Evolutionary conservation across 2,113 vertebrate genomes (phyloP).

Genomic region (Galemys pyrenaicus): DNA sequence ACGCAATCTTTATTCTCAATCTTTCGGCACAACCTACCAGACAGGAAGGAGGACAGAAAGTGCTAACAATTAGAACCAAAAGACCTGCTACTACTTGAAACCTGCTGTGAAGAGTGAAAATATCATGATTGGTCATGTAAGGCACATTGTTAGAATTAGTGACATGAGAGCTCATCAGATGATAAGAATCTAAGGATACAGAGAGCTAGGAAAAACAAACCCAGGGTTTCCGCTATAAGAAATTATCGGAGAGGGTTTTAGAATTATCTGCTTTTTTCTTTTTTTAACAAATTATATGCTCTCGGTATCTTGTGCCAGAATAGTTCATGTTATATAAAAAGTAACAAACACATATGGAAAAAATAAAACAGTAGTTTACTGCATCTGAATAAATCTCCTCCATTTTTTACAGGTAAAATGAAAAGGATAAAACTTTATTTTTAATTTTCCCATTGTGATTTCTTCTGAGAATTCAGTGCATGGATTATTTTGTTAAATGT

Average conservation of each 20-base stretch:
- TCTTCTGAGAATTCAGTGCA: not conserved
- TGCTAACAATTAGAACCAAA: not conserved
- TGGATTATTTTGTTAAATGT: not conserved
- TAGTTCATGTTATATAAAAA: constrained; percentile 8
- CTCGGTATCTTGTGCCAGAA: not conserved
- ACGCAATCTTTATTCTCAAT: not conserved
- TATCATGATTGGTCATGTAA: not conserved
- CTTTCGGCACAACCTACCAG: not conserved
- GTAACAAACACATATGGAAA: not conserved
- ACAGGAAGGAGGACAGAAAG: not conserved
- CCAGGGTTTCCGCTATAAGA: not conserved
- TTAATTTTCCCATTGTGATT: not conserved
- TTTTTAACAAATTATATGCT: not conserved
- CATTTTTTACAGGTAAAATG: not conserved
- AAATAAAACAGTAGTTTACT: not conserved
- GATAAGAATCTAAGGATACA: not conserved
- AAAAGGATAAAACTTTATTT: not conserved
- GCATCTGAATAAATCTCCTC: not conserved
- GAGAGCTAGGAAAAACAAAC: not conserved
- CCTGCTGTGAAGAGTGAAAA: not conserved
- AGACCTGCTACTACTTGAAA: not conserved
- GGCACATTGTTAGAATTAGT: not conserved
- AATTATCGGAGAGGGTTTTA: not conserved
- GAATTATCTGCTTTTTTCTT: not conserved
- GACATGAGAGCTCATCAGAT: not conserved